These are phyloP conservation scores for Chauna torquata DNA, from an alignment of 2,113 vertebrate genomes.

Conservation along the genomic window DNA sequence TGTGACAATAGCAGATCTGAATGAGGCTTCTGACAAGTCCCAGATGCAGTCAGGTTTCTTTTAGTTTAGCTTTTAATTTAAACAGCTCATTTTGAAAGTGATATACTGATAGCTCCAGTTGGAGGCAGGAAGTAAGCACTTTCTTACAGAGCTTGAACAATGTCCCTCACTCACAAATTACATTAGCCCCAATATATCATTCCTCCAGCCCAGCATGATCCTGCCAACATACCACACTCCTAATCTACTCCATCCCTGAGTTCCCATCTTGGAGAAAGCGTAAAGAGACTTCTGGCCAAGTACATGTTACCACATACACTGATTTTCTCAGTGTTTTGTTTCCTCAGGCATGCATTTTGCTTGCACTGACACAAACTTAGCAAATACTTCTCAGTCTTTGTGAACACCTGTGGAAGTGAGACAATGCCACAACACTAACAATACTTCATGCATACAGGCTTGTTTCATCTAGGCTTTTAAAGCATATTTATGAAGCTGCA, in stretches of 20 bases:
- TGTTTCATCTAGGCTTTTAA: background rate
- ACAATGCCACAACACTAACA: background rate
- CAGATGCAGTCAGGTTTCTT: slow-evolving; percentile 12
- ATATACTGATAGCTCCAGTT: background rate
- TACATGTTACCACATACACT: fast-evolving
- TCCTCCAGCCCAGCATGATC: background rate
- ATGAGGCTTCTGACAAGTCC: slow-evolving; percentile 55
- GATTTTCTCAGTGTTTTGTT: background rate
- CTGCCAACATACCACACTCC: background rate
- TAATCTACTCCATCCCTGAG: background rate
- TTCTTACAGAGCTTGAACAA: background rate
- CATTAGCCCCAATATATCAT: background rate
- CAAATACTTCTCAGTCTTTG: background rate
- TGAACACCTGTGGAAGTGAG: background rate
- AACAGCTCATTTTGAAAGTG: slow-evolving; percentile 30
- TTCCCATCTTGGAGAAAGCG: background rate
- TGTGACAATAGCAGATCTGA: slow-evolving; percentile 16
- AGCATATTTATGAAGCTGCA: background rate
- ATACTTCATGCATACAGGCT: background rate
- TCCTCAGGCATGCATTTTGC: background rate
- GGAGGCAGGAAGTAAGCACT: background rate
- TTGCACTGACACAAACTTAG: background rate
- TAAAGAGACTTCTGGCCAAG: background rate
- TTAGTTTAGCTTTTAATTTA: slow-evolving; percentile 45
- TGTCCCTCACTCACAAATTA: background rate